Conservation (phyloP, 2,113 vertebrate species). For the Condylura cristata region DNA sequence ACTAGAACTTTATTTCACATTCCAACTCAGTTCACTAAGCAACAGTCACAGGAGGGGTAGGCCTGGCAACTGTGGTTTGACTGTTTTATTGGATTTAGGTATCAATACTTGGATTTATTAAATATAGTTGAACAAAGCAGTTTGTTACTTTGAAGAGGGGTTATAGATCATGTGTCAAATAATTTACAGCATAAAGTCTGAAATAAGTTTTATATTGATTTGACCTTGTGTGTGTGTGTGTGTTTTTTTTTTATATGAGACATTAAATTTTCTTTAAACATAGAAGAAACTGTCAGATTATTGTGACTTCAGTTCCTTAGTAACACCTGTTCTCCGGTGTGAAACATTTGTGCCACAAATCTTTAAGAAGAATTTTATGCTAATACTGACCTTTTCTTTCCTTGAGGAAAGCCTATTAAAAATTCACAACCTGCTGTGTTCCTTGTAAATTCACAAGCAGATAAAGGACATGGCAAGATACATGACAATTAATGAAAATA, state of each 20-base stretch:
- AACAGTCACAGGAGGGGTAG: neutral
- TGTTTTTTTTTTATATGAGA: conserved; percentile 30
- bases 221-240: too few species aligned
- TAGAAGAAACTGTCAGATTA: conserved; percentile 63
- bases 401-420: conserved; percentile 85
- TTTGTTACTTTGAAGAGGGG: neutral
- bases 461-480: conserved; percentile 82
- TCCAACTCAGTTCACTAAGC: neutral
- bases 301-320: conserved; percentile 73
- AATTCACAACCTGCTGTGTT: conserved; percentile 85
- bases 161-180: neutral
- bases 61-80: neutral
- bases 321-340: conserved; percentile 83
- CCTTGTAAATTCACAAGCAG: conserved; percentile 83
- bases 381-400: conserved; percentile 88
- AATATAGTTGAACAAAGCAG: conserved; percentile 14
- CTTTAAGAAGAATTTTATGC: conserved; percentile 86
- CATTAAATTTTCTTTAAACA: conserved; percentile 67
- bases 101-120: neutral
- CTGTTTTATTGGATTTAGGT: neutral
- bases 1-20: neutral
- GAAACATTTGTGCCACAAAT: conserved; percentile 84
- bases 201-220: conserved; percentile 51
- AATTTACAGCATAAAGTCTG: neutral
- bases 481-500: conserved; percentile 81